Percentiles rank a stretch among this genome's conserved stretches.
These are phyloP conservation scores for Parnassius apollo DNA, from an alignment of 2,888 invertebrate genomes.

Conservation along the genomic window DNA sequence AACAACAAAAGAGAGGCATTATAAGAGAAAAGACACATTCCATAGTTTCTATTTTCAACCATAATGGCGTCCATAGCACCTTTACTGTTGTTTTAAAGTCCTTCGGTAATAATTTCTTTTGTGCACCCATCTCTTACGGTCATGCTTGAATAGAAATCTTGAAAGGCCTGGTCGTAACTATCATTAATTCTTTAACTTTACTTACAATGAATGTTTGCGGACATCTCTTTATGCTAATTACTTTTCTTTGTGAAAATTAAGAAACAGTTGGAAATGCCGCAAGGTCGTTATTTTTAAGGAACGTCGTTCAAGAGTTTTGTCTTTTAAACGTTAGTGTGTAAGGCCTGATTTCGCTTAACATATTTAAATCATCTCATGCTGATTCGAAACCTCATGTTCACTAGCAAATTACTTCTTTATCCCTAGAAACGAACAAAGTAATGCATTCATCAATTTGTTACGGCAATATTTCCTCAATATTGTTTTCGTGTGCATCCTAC, in stretches of 20 bases:
- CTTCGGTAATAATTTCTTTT: conserved; percentile 44
- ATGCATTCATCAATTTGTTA: conserved; percentile 15
- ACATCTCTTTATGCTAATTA: conserved; percentile 47
- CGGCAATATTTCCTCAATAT: conserved; percentile 12
- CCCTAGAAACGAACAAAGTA: conserved; percentile 26
- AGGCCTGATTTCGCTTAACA: conserved; percentile 8
- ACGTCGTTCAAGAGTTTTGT: conserved; percentile 13
- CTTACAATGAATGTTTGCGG: conserved; percentile 52
- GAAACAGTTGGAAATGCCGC: conserved; percentile 38
- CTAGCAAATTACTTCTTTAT: conserved; percentile 41
- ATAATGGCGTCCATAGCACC: conserved; percentile 45
- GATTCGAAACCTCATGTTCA: conserved; percentile 56
- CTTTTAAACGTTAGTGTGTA: conserved; percentile 8
- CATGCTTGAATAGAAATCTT: conserved; percentile 38
- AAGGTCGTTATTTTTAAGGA: conserved; percentile 16
- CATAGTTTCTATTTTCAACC: conserved; percentile 52
- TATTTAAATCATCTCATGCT: conserved; percentile 45
- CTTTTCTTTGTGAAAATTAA: conserved; percentile 31
- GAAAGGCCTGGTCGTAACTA: conserved; percentile 40
- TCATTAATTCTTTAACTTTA: conserved; percentile 45
- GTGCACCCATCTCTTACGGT: conserved; percentile 45
- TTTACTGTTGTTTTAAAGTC: conserved; percentile 52
- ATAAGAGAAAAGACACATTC: conserved; percentile 66
- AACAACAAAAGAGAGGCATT: conserved; percentile 61
- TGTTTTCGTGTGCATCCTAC: neutral